Conservation (phyloP, 2,888 invertebrate genomes). For the Chymomyza amoena region DNA sequence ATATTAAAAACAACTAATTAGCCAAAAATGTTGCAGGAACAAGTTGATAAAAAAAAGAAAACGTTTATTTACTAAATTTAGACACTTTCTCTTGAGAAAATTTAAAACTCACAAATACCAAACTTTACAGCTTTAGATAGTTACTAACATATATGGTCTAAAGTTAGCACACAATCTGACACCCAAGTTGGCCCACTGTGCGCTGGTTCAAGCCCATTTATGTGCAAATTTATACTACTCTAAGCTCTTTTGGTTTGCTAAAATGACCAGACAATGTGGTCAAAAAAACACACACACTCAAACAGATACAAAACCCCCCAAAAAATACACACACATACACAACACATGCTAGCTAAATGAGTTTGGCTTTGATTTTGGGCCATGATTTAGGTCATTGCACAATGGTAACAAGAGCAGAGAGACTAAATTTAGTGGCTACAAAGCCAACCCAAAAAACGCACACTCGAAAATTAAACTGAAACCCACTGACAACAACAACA, state of each 20-base stretch:
- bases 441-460: constrained; percentile 30
- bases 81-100: constrained; percentile 20
- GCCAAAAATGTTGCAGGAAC: constrained; percentile 8
- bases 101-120: too few relatives aligned
- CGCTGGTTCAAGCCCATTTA: constrained; percentile 41
- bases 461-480: constrained; percentile 15
- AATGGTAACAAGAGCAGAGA: constrained; percentile 61
- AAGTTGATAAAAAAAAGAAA: constrained; percentile 20
- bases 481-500: neutral
- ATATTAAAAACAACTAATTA: constrained; percentile 31
- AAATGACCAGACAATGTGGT: neutral
- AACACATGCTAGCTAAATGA: constrained; percentile 23
- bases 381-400: constrained; percentile 72
- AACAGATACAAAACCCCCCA: constrained; percentile 21
- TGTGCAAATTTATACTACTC: constrained; percentile 56
- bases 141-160: neutral
- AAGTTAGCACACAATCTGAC: neutral
- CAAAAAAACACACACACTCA: constrained; percentile 28
- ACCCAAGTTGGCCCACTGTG: constrained; percentile 9
- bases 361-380: constrained; percentile 48
- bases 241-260: constrained; percentile 11
- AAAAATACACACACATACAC: constrained; percentile 7
- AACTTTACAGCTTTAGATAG: neutral
- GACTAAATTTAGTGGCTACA: constrained; percentile 59
- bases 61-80: constrained; percentile 18